A percentile compares a stretch with the other conserved stretches of the same genome.
phyloP scores from a whole-genome alignment of 2,797 vertebrate genomes.

The Vespertilio murinus region DNA sequence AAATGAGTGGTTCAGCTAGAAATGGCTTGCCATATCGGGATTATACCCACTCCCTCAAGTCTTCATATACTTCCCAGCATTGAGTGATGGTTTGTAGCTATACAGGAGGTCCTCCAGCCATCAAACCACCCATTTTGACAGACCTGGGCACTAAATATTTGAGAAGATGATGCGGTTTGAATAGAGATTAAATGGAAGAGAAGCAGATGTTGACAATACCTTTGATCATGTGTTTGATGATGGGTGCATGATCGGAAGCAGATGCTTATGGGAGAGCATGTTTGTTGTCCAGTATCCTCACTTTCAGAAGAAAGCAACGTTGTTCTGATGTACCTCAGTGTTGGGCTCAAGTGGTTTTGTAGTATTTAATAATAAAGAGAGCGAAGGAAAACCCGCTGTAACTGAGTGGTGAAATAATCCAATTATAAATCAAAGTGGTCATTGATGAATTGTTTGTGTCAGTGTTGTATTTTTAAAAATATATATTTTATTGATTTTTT shows the following conservation, averaged over 20 bases:
- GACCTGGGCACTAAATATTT: slow-evolving; percentile 68
- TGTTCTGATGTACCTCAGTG: background rate
- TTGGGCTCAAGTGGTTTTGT: background rate
- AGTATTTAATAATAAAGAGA: slow-evolving; percentile 6
- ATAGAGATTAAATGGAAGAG: slow-evolving; percentile 71
- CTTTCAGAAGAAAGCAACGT: background rate
- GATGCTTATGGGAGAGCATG: background rate
- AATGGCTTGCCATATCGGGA: slow-evolving; percentile 68
- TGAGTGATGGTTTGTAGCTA: slow-evolving; percentile 73
- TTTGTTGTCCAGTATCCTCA: background rate
- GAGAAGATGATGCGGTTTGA: slow-evolving; percentile 74
- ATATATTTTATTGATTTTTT: no score
- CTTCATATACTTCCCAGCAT: background rate
- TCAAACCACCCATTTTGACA: slow-evolving; percentile 72
- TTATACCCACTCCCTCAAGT: slow-evolving; percentile 29
- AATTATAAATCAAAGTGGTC: background rate
- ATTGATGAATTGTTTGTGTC: background rate
- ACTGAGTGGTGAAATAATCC: background rate
- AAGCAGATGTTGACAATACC: slow-evolving; percentile 67
- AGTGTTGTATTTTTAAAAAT: background rate
- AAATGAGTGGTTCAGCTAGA: slow-evolving; percentile 54
- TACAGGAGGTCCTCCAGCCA: slow-evolving; percentile 58
- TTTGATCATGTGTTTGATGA: slow-evolving; percentile 39
- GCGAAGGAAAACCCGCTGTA: background rate
- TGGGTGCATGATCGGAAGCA: slow-evolving; percentile 56